These are phyloP conservation scores for Tympanoctomys barrerae DNA, from an alignment of 2,797 vertebrate genomes.

Conservation along the genomic window DNA sequence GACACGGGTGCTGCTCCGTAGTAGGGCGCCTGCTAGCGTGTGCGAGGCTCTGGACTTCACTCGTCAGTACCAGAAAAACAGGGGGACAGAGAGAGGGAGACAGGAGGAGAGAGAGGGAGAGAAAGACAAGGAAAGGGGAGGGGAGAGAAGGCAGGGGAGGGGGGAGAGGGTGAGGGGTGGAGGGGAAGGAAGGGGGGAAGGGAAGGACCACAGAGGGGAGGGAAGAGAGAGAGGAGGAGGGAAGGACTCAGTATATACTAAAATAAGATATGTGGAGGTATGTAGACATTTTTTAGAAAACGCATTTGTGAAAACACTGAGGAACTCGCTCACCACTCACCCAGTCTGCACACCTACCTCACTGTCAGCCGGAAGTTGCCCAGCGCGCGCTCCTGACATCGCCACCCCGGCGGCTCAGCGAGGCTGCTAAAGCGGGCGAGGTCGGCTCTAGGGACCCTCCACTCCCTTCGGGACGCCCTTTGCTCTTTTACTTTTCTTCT, in stretches of 20 bases:
- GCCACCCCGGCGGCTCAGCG: neutral
- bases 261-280: neutral
- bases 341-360: conserved; percentile 1
- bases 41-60: neutral
- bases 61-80: neutral
- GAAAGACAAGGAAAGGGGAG: neutral
- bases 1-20: no score
- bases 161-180: accelerated
- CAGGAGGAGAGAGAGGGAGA: neutral
- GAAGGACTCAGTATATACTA: neutral
- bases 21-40: neutral
- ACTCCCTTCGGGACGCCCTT: neutral
- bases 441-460: neutral
- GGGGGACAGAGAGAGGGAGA: neutral
- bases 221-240: neutral
- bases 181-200: accelerated
- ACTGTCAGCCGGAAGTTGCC: conserved; percentile 1
- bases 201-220: no score
- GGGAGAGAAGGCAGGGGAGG: neutral
- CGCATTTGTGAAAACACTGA: conserved; percentile 29
- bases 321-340: neutral
- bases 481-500: neutral
- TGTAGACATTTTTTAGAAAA: neutral
- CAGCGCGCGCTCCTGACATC: neutral
- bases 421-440: neutral